Evolutionary conservation across 2,113 vertebrate species (phyloP).

Genomic region (Poecile atricapillus): DNA sequence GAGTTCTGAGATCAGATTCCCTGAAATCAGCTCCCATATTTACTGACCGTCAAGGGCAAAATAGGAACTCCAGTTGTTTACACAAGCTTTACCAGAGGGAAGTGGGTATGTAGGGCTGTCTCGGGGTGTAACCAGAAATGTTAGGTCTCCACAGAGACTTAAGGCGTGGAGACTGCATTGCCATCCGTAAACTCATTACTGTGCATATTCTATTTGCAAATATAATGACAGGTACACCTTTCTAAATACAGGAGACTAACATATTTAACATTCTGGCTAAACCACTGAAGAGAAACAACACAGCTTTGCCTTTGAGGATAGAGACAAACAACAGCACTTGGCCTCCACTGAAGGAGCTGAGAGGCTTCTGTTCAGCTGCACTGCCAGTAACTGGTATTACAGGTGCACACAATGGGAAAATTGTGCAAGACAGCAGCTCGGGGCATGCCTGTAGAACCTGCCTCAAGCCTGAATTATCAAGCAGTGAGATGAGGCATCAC

Average conservation of each 20-base stretch:
- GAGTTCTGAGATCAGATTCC: slow-evolving; percentile 16
- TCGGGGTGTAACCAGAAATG: not conserved
- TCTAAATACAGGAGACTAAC: not conserved
- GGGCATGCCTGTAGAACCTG: not conserved
- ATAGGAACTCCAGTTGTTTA: slow-evolving; percentile 30
- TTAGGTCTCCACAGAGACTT: not conserved
- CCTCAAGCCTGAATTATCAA: not conserved
- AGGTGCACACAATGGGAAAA: not conserved
- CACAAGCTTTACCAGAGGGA: not conserved
- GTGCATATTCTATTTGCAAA: not conserved
- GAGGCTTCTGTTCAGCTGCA: not conserved
- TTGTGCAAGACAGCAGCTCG: not conserved
- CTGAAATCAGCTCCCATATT: slow-evolving; percentile 21
- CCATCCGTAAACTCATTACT: not conserved
- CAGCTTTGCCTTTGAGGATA: not conserved
- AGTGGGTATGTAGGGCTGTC: not conserved
- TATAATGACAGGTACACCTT: not conserved
- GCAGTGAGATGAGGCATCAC: not conserved
- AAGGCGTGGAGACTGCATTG: not conserved
- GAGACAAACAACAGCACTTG: not conserved
- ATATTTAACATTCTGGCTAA: not conserved
- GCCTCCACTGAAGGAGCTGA: not conserved
- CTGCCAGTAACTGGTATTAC: not conserved
- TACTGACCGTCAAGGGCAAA: slow-evolving; percentile 20
- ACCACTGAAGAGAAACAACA: not conserved